Base-by-base conservation (phyloP, 1,140 invertebrate genomes). In the Steinernema feltiae region DNA sequence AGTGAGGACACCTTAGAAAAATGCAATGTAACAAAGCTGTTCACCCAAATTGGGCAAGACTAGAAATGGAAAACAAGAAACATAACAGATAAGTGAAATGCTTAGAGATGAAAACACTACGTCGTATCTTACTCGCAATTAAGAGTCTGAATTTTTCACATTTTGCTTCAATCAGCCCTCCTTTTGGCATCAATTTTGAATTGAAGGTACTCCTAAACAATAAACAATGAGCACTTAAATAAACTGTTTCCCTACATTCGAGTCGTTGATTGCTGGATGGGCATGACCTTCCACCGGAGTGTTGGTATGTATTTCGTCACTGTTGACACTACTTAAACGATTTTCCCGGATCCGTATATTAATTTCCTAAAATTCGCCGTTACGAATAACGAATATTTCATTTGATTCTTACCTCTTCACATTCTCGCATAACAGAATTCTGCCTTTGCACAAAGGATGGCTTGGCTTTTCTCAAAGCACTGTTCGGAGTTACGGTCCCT, bases 381-480 rank as follows among this genome's bases (percentile, higher is more conserved):
- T 15, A 63, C 2, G 53, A 46, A 46, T 7, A n/a, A n/a, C n/a
- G n/a, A n/a, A n/a, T n/a, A n/a, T n/a, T n/a, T n/a, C n/a, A n/a
- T n/a, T n/a, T n/a, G 41, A 7, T 46, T 27, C 53, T 27, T 17
- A 63, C 70, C 53, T 78, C 77, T 79, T 78, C 78, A 70, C 73
- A 78, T 27, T 76, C 77, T 29, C 70, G 53, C 76, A 78, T 31
- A 7, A 78, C 31, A 1, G 29, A 29, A 69, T 78, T 78, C 31
- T 78, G 77, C 12, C 32, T 74, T 29, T 73, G 30, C 15, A 78
- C 69, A 41, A 78, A 78, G 1, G 77, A 78, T 1, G 30, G 31
- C 48, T 78, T 78, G 7, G 77, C 77, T 1, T 72, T 31, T 70
- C 32, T 46, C 1, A 78, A 31, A 12, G 76, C 77, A 17, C 48